Evolutionary conservation across 30 jellyfish, hydroid and myxozoan species (phyloP).

Genomic region (Cassiopea xamachana): DNA sequence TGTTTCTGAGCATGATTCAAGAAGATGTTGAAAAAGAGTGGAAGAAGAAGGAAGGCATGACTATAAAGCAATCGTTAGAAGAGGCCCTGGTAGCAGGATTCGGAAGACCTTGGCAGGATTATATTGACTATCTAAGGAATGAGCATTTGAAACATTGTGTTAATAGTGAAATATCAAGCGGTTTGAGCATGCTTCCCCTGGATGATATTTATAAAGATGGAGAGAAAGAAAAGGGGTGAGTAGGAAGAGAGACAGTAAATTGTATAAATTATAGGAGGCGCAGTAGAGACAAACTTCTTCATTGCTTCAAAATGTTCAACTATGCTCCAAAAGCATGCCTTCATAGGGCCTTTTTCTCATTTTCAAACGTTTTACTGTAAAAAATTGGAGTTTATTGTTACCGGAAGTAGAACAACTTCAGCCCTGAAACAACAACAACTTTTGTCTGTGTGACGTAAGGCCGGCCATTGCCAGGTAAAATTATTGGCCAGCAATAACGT

Average conservation of each 20-base stretch:
- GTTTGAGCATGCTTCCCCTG: conserved; percentile 83
- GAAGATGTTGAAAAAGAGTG: conserved; percentile 40
- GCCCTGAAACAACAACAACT: too few relatives aligned
- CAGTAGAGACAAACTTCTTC: too few relatives aligned
- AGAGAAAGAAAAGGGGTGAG: conserved; percentile 51
- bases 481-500: too few relatives aligned
- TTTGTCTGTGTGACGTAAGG: too few relatives aligned
- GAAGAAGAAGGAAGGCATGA: conserved; percentile 37
- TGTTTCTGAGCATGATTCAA: conserved; percentile 11
- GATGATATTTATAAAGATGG: conserved; percentile 64
- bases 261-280: too few relatives aligned
- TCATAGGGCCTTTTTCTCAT: too few relatives aligned
- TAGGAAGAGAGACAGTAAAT: neutral
- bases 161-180: conserved; percentile 75
- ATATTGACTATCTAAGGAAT: conserved; percentile 66
- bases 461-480: too few relatives aligned
- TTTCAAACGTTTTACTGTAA: too few relatives aligned
- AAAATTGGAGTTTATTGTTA: too few relatives aligned
- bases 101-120: conserved; percentile 82
- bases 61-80: conserved; percentile 44
- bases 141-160: conserved; percentile 75
- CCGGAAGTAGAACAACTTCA: too few relatives aligned
- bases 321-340: too few relatives aligned
- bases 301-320: too few relatives aligned
- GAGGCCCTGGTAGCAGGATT: conserved; percentile 74